A percentile compares a stretch with the other conserved stretches of the same genome.
Evolutionary conservation across 2,113 vertebrate species (phyloP).

Genomic region (Pogonocichla stellata): DNA sequence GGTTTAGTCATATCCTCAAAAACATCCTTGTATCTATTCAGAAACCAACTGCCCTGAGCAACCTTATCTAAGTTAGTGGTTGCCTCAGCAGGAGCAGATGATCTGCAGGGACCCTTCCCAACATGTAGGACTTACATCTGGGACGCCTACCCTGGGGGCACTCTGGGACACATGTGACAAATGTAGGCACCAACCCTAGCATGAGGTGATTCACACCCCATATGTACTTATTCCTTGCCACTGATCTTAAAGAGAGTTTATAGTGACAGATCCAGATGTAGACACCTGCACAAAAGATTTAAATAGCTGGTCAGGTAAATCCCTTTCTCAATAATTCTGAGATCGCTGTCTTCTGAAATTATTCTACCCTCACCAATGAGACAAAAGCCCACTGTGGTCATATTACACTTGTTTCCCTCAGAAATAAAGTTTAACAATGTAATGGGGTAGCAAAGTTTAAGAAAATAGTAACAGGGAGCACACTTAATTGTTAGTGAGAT

Average conservation of each 20-base stretch:
- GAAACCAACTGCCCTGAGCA: neutral
- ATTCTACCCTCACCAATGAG: neutral
- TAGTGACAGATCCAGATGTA: neutral
- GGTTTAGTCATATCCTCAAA: neutral
- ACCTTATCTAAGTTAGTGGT: neutral
- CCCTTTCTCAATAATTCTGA: neutral
- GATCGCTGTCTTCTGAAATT: neutral
- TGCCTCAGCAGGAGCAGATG: neutral
- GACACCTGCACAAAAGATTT: neutral
- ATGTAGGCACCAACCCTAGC: neutral
- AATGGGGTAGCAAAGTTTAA: neutral
- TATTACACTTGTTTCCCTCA: neutral
- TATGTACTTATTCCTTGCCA: neutral
- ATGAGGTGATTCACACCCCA: neutral
- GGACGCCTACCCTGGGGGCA: accelerated
- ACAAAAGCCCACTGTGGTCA: neutral
- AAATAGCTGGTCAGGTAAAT: neutral
- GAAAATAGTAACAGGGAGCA: neutral
- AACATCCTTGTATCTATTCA: neutral
- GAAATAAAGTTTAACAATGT: neutral
- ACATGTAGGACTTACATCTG: neutral
- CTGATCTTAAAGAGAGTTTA: neutral
- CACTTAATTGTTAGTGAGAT: neutral
- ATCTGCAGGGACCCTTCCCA: neutral
- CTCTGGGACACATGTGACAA: neutral